Conservation (phyloP, 2,113 vertebrate genomes). For the Redunca redunca region DNA sequence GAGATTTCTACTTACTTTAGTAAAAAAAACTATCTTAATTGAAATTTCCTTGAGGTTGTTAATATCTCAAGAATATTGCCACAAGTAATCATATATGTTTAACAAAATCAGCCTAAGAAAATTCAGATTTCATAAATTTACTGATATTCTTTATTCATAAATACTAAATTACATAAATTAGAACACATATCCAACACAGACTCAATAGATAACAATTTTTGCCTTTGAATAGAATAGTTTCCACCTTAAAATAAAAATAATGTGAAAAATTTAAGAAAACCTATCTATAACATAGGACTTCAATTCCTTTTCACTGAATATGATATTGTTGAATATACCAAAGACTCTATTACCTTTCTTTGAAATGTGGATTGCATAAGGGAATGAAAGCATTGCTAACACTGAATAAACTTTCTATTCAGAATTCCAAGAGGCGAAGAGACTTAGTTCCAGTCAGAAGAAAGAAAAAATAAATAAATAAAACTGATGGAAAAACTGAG, state of each 20-base stretch:
- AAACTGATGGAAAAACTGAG: background rate
- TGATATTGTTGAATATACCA: background rate
- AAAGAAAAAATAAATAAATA: slow-evolving; percentile 4
- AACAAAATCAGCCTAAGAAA: background rate
- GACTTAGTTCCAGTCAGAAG: background rate
- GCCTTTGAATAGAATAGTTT: background rate
- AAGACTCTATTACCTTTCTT: slow-evolving; percentile 35
- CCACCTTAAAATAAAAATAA: background rate
- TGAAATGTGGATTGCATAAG: slow-evolving; percentile 43
- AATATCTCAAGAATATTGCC: background rate
- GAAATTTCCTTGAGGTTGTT: background rate
- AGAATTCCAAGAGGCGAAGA: background rate
- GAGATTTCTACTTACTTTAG: background rate
- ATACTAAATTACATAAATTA: background rate
- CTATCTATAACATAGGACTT: background rate
- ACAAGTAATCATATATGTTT: background rate
- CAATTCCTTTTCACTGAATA: background rate
- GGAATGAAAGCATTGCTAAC: slow-evolving; percentile 5
- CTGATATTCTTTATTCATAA: background rate
- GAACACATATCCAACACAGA: background rate
- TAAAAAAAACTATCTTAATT: background rate
- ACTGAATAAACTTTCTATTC: slow-evolving; percentile 34
- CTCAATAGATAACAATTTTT: background rate
- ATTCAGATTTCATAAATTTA: background rate
- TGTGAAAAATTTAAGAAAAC: background rate